These are phyloP conservation scores for Genyomyrus donnyi DNA, from an alignment of 2,113 vertebrate species.

Conservation along the genomic window DNA sequence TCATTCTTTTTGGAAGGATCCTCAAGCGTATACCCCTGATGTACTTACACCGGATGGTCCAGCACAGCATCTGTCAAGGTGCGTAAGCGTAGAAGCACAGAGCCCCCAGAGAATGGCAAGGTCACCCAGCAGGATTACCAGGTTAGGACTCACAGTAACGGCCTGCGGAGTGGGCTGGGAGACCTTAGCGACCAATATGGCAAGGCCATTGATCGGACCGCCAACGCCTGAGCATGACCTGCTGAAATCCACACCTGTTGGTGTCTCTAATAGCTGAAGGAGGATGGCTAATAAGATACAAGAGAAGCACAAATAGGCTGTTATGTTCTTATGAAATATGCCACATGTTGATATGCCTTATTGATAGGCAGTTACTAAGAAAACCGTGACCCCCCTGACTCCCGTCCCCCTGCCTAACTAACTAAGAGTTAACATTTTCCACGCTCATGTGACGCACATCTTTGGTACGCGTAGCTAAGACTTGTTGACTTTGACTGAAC, in stretches of 20 bases:
- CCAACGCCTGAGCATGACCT: background rate
- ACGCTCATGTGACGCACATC: background rate
- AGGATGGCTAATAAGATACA: too few species aligned
- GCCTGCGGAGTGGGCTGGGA: background rate
- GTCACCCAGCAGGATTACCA: background rate
- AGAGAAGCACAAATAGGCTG: background rate
- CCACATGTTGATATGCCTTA: background rate
- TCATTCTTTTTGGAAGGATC: slow-evolving; percentile 45
- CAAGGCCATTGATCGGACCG: background rate
- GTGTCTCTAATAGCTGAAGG: background rate
- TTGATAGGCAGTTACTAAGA: background rate
- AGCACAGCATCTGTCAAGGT: slow-evolving; percentile 33
- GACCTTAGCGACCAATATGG: background rate
- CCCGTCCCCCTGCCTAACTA: background rate
- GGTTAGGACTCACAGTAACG: background rate
- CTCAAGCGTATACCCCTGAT: slow-evolving; percentile 33
- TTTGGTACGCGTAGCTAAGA: background rate
- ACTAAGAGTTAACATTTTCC: background rate
- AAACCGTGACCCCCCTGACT: background rate
- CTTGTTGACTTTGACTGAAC: background rate
- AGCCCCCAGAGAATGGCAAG: background rate
- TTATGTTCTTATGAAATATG: background rate
- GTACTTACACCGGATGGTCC: slow-evolving; percentile 29
- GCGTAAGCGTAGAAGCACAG: background rate
- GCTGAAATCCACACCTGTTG: background rate